Evolutionary conservation across 2,113 vertebrate genomes (phyloP), one percentile per base, ranked within the genome.

Genomic region (Ceyx margarethae): DNA sequence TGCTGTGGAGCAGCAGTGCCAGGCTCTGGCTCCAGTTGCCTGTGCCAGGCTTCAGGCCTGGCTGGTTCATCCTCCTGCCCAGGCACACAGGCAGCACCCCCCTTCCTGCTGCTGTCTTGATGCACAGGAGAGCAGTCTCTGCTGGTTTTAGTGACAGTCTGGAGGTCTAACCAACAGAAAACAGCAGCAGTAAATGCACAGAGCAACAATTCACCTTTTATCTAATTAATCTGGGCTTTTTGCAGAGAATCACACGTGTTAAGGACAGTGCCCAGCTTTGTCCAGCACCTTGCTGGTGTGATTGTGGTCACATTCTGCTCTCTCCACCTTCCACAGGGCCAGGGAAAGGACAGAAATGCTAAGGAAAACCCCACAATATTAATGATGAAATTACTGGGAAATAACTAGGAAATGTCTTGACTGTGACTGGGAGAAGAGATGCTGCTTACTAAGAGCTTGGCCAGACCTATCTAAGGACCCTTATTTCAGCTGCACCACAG

Each of bases 91-190:
- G 35, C 1, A 26, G 76, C 61, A 22, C 42, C 42, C 29, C 4
- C 60, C 35, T 23, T 79, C 53, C 50, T 89, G 89, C 42, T 82
- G 62, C 48, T 79, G 9, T 84, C 91, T 58, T 40, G 69, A 19
- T 13, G 91, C 22, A 45, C 61, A 3, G 6, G 10, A 53, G 87
- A 29, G 48, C 95, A 29, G 28, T 54, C 51, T 54, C 29, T 54
- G 25, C 23, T 51, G 26, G 5, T 42, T 50, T 50, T 92, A 74
- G 94, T 95, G 48, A 97, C 31, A 21, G 72, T 86, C 94, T 98
- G 97, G 43, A 97, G 87, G 84, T 95, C 98, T 98, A 93, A 77
- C 54, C 8, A 94, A 90, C 10, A 97, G 86, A 88, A 95, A 88
- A 94, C 28, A 96, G 57, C 43, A 67, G 48, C n/a, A 45, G 75